Evolutionary conservation across 2,113 vertebrate species (phyloP).

Genomic region (Silurus meridionalis): DNA sequence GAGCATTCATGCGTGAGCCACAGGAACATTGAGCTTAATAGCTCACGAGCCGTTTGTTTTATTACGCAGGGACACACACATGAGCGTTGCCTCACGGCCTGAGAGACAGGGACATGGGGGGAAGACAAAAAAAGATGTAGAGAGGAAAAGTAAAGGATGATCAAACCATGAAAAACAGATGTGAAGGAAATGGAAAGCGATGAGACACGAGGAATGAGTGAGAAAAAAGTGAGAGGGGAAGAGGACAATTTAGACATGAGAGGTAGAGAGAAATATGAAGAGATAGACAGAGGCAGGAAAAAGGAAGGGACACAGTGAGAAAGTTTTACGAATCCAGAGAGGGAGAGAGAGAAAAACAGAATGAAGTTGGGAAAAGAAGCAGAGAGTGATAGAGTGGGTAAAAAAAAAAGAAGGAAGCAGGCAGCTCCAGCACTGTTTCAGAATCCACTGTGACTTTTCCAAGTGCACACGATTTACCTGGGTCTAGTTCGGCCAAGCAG

Average conservation of each 20-base stretch:
- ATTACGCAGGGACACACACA: neutral
- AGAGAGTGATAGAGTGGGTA: neutral
- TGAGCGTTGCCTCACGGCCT: neutral
- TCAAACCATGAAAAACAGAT: no score
- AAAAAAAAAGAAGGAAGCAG: neutral
- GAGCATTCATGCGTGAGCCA: neutral
- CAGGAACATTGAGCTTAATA: neutral
- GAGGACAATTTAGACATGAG: neutral
- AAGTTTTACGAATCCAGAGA: no score
- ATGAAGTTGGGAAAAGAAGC: neutral
- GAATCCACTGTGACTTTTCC: no score
- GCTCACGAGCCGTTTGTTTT: conserved; percentile 16
- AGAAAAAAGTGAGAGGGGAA: neutral
- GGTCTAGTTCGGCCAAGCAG: no score
- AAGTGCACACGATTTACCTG: no score
- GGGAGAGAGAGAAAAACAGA: neutral
- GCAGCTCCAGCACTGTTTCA: no score
- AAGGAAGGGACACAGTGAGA: no score
- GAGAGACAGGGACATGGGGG: neutral
- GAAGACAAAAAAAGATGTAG: neutral
- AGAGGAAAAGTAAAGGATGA: neutral
- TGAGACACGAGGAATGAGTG: neutral
- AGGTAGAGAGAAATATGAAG: neutral
- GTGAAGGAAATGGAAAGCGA: neutral
- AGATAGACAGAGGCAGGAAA: neutral